phyloP scores from a whole-genome alignment of 2,888 invertebrate genomes.

The Synanthedon andrenaeformis region DNA sequence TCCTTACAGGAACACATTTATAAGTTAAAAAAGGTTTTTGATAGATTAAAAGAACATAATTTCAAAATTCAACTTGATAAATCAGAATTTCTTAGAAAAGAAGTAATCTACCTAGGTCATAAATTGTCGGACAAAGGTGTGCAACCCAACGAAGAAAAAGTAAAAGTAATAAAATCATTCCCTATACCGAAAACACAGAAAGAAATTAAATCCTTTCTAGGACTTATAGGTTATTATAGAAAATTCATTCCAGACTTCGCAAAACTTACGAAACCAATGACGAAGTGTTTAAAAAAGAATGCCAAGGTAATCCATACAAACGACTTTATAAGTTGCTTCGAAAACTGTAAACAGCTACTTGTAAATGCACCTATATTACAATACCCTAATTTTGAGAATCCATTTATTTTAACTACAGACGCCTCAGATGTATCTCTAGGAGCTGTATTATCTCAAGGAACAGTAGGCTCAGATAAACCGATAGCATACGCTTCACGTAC shows the following conservation, averaged over 20 bases:
- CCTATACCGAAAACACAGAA: constrained; percentile 15
- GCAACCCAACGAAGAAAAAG: no score
- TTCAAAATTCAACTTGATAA: constrained; percentile 9
- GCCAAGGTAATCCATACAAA: constrained; percentile 4
- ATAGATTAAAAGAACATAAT: constrained; percentile 9
- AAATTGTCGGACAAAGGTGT: no score
- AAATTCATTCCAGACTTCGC: constrained; percentile 17
- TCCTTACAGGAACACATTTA: no score
- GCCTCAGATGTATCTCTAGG: constrained; percentile 17
- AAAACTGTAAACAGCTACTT: constrained; percentile 19
- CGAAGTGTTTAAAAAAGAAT: constrained; percentile 15
- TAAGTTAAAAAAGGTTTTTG: constrained; percentile 17
- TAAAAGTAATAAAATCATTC: constrained; percentile 14
- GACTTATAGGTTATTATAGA: constrained; percentile 14
- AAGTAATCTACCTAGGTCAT: constrained; percentile 9
- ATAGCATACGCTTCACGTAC: constrained; percentile 16
- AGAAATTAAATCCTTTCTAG: constrained; percentile 17
- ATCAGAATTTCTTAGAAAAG: constrained; percentile 13
- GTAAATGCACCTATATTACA: constrained; percentile 23
- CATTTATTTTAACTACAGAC: constrained; percentile 17
- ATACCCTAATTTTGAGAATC: constrained; percentile 27
- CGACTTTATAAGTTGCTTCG: constrained; percentile 9
- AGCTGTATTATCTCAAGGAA: constrained; percentile 19
- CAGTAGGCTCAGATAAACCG: constrained; percentile 15
- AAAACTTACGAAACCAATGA: constrained; percentile 14